Evolutionary conservation across 2,888 invertebrate species (phyloP).

Genomic region (Rotaria sp.): DNA sequence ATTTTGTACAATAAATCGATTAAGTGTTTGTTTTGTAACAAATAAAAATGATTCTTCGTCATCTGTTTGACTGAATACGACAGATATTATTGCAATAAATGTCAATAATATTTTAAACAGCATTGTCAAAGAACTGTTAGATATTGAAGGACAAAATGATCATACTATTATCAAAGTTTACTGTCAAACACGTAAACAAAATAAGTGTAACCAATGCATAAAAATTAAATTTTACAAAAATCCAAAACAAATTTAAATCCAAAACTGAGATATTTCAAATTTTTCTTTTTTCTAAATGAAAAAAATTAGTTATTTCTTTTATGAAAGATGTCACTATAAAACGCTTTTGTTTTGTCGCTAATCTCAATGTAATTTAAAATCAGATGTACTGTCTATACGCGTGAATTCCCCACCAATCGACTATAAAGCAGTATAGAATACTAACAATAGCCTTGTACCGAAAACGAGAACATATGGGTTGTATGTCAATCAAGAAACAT

Average conservation of each 20-base stretch:
- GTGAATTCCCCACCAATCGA: neutral
- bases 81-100: neutral
- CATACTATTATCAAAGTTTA: neutral
- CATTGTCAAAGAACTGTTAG: neutral
- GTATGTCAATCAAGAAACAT: no score
- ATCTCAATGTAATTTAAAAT: neutral
- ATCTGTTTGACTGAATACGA: neutral
- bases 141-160: conserved; percentile 9
- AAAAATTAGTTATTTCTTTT: neutral
- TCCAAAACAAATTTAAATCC: neutral
- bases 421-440: no score
- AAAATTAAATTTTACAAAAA: neutral
- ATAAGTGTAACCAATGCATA: neutral
- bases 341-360: neutral
- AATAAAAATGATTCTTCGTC: conserved; percentile 36
- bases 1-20: conserved; percentile 37
- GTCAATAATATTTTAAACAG: neutral
- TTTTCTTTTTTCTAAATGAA: neutral
- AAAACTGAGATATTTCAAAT: neutral
- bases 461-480: no score
- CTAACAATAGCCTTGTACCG: no score
- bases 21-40: conserved; percentile 35
- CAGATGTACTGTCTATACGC: neutral
- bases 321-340: neutral
- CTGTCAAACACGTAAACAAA: neutral